Evolutionary conservation across 2,113 vertebrate genomes (phyloP).

Genomic region (Jacana jacana): DNA sequence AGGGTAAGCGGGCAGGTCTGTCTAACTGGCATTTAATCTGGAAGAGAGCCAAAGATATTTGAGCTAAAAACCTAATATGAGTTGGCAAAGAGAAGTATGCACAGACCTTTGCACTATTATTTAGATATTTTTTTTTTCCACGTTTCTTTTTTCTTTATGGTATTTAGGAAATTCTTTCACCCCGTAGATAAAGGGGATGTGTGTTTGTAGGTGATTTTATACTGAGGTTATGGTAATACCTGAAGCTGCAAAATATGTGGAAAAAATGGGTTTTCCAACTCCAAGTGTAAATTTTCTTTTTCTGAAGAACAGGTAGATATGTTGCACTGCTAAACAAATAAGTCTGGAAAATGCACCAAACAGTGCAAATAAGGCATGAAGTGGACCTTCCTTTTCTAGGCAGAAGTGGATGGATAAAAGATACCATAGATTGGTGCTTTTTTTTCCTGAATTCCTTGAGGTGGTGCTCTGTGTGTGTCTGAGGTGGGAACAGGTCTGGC

Average conservation of each 20-base stretch:
- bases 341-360: background rate
- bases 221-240: background rate
- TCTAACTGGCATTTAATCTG: slow-evolving; percentile 89
- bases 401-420: background rate
- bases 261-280: background rate
- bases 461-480: too few species aligned
- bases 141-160: background rate
- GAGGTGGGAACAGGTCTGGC: too few species aligned
- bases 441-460: too few species aligned
- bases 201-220: background rate
- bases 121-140: background rate
- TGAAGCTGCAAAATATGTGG: background rate
- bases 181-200: background rate
- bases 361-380: background rate
- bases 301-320: background rate
- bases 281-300: background rate
- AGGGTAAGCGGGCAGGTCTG: slow-evolving; percentile 79
- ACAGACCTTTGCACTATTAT: slow-evolving; percentile 50
- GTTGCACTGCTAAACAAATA: background rate
- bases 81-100: slow-evolving; percentile 74
- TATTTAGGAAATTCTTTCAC: background rate
- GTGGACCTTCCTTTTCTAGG: background rate
- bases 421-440: background rate
- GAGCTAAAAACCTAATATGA: slow-evolving; percentile 76
- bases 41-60: slow-evolving; percentile 80